These are phyloP conservation scores for Trypoxylus dichotomus DNA, from an alignment of 1,140 invertebrate species.

Conservation along the genomic window DNA sequence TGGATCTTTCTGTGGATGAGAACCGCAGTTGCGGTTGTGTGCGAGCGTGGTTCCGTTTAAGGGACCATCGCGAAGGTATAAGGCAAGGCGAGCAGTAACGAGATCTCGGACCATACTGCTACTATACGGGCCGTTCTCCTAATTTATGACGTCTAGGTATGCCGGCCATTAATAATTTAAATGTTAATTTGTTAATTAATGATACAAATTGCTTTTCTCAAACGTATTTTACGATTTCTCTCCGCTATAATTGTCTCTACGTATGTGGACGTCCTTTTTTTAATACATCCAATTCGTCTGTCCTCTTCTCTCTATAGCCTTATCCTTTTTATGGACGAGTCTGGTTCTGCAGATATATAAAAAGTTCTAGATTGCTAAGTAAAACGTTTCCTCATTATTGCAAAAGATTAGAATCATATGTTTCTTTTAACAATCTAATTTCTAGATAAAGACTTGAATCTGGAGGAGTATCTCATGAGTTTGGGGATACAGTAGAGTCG, in stretches of 20 bases:
- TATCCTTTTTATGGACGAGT: neutral
- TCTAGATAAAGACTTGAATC: too few species aligned
- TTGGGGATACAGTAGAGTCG: too few species aligned
- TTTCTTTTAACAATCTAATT: neutral
- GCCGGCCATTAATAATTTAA: conserved; percentile 52
- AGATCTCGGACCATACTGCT: neutral
- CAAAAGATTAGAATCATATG: neutral
- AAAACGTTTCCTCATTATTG: neutral
- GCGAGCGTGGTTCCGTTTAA: neutral
- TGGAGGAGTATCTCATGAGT: too few species aligned
- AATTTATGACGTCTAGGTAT: conserved; percentile 16
- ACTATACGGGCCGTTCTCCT: neutral
- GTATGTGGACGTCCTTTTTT: conserved; percentile 27
- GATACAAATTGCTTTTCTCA: conserved; percentile 53
- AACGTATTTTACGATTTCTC: conserved; percentile 51
- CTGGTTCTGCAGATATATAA: neutral
- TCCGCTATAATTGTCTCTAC: conserved; percentile 41
- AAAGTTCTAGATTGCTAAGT: neutral
- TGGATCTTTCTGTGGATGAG: neutral
- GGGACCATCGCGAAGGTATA: neutral
- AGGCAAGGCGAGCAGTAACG: neutral
- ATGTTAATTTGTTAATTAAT: conserved; percentile 55
- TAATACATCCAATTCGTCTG: conserved; percentile 8
- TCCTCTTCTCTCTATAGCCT: neutral
- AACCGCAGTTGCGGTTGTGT: neutral